These are phyloP conservation scores for Nesospiza acunhae DNA, from an alignment of 2,113 vertebrate species.

Conservation along the genomic window DNA sequence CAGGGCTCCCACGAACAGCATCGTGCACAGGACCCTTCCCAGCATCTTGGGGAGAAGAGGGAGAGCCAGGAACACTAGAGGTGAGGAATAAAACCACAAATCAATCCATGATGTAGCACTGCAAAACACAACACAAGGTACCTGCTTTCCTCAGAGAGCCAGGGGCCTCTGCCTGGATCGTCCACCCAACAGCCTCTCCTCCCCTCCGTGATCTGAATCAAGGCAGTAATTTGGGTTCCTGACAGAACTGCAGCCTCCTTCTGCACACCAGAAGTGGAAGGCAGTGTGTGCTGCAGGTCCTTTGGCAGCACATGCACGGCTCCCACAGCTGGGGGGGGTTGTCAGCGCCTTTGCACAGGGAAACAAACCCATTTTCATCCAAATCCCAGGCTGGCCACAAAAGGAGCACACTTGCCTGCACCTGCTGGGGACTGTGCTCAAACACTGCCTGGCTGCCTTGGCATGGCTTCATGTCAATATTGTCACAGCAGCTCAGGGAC, in stretches of 20 bases:
- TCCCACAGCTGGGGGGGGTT: background rate
- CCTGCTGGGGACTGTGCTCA: conserved; percentile 19
- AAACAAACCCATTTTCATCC: background rate
- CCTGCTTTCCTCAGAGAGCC: background rate
- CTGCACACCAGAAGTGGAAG: background rate
- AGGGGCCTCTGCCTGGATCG: background rate
- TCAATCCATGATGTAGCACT: background rate
- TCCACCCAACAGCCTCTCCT: background rate
- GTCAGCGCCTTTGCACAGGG: background rate
- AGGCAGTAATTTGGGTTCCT: background rate
- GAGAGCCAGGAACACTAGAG: background rate
- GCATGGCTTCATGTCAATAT: conserved; percentile 37
- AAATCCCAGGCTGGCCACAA: background rate
- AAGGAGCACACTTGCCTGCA: background rate
- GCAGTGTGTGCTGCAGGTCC: background rate
- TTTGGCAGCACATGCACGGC: accelerated
- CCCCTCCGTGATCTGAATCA: background rate
- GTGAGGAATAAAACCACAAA: background rate
- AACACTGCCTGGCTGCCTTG: background rate
- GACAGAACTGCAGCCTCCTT: background rate
- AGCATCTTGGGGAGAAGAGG: conserved; percentile 68
- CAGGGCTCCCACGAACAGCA: conserved; percentile 71
- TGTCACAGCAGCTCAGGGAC: conserved; percentile 21
- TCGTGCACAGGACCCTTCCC: conserved; percentile 39
- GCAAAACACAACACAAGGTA: background rate